These are phyloP conservation scores for Drosophila prostipennis DNA, from an alignment of 2,888 invertebrate genomes.

Conservation along the genomic window DNA sequence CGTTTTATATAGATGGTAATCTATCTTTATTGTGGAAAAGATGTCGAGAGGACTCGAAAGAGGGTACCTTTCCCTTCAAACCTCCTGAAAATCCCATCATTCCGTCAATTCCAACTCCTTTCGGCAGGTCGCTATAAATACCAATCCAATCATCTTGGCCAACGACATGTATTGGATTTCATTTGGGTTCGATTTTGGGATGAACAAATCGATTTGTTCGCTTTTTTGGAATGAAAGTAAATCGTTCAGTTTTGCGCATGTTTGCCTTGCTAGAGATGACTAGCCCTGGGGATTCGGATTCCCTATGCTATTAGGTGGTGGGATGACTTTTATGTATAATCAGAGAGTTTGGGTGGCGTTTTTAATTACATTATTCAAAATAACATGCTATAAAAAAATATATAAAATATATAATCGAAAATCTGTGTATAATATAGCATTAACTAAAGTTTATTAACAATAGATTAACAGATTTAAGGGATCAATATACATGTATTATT, in stretches of 20 bases:
- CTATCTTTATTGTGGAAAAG: slow-evolving; percentile 75
- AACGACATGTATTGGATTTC: slow-evolving; percentile 65
- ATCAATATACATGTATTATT: no score
- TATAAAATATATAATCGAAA: no score
- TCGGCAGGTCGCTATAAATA: slow-evolving; percentile 64
- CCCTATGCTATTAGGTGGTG: background rate
- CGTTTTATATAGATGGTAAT: slow-evolving; percentile 75
- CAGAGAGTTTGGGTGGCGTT: background rate
- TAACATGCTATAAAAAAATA: background rate
- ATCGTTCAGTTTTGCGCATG: slow-evolving; percentile 15
- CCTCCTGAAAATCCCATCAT: slow-evolving; percentile 9
- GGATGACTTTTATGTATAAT: background rate
- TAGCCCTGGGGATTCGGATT: slow-evolving; percentile 3
- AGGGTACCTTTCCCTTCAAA: slow-evolving; percentile 7
- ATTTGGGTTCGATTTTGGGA: slow-evolving; percentile 58
- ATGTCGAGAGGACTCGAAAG: slow-evolving; percentile 69
- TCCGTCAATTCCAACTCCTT: slow-evolving; percentile 42
- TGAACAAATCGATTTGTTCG: slow-evolving; percentile 49
- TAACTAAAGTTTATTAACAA: no score
- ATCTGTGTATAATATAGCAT: no score
- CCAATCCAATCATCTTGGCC: slow-evolving; percentile 64
- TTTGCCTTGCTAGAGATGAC: slow-evolving; percentile 13
- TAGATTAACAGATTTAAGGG: no score
- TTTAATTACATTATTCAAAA: background rate
- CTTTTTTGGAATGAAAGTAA: slow-evolving; percentile 30